These are phyloP conservation scores for Saccopteryx leptura DNA, from an alignment of 2,113 vertebrate species.

Conservation along the genomic window DNA sequence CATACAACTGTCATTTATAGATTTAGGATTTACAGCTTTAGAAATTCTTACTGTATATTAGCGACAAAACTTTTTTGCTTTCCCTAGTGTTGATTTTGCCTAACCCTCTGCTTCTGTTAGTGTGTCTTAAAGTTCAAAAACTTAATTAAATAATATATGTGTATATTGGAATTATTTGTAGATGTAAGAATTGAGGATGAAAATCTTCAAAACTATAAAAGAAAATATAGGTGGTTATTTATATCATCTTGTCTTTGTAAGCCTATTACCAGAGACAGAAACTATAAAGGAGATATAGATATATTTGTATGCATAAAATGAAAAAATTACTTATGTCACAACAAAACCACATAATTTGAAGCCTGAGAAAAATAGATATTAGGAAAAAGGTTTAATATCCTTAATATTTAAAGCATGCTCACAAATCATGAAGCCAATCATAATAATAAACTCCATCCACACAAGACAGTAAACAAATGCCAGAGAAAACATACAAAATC, in stretches of 20 bases:
- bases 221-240: background rate
- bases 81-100: background rate
- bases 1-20: background rate
- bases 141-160: background rate
- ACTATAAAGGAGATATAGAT: background rate
- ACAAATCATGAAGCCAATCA: background rate
- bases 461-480: conserved; percentile 13
- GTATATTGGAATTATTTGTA: background rate
- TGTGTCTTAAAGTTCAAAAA: conserved; percentile 16
- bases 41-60: background rate
- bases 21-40: conserved; percentile 28
- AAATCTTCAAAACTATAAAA: background rate
- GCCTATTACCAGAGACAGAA: background rate
- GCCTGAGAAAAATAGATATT: background rate
- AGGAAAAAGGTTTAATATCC: conserved; percentile 46
- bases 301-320: background rate
- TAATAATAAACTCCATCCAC: conserved; percentile 31
- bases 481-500: background rate
- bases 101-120: background rate
- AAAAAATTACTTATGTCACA: conserved; percentile 12
- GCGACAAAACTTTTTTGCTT: background rate
- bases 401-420: conserved; percentile 52
- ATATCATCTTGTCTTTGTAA: conserved; percentile 29
- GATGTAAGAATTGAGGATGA: background rate
- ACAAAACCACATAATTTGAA: conserved; percentile 12